Conservation (phyloP, 2,113 vertebrate genomes). For the Oryzias javanicus region DNA sequence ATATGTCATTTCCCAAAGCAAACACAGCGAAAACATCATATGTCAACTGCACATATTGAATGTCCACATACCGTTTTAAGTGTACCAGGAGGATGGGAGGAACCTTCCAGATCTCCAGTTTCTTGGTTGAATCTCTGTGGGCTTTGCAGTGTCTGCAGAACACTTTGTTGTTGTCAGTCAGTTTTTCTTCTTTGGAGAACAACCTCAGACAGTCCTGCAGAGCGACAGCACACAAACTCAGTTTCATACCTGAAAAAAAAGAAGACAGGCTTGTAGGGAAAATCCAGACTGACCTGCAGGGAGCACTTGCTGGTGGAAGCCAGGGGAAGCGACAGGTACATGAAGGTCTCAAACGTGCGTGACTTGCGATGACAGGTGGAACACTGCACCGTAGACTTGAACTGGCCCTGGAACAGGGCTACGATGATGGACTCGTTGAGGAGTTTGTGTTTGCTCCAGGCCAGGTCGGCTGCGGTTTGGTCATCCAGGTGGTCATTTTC, state of each 20-base stretch:
- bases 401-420: constrained; percentile 95
- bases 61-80: constrained; percentile 86
- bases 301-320: constrained; percentile 93
- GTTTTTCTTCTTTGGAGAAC: constrained; percentile 96
- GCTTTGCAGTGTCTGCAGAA: constrained; percentile 96
- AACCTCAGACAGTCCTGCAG: constrained; percentile 92
- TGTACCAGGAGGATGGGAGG: constrained; percentile 95
- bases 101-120: constrained; percentile 98
- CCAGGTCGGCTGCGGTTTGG: constrained; percentile 84
- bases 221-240: neutral
- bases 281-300: constrained; percentile 90
- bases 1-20: too few species aligned
- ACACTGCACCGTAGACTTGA: constrained; percentile 97
- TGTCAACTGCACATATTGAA: too few species aligned
- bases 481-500: constrained; percentile 91
- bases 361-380: constrained; percentile 93
- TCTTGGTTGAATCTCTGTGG: constrained; percentile 93
- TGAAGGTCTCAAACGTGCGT: constrained; percentile 96
- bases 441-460: constrained; percentile 94
- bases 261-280: constrained; percentile 84
- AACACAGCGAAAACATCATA: too few species aligned
- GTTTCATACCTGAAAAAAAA: neutral
- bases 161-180: constrained; percentile 95
- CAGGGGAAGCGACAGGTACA: constrained; percentile 92
- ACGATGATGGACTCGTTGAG: constrained; percentile 97